Conservation (phyloP, 2,113 vertebrate species). For the Seriola quinqueradiata region DNA sequence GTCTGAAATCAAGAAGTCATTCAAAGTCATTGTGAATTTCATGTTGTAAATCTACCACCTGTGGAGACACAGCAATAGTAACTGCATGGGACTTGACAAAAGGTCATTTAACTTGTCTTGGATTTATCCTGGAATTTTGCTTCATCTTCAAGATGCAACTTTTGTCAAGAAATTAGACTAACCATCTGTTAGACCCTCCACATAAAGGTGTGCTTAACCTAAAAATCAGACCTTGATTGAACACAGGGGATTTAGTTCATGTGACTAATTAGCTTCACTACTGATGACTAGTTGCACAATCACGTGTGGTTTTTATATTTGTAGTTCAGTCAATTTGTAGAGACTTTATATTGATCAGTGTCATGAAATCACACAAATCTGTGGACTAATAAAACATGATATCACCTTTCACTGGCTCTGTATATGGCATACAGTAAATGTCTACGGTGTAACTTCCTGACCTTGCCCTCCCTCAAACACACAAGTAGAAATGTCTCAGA, state of each 20-base stretch:
- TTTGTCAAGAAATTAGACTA: too few species aligned
- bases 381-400: not conserved
- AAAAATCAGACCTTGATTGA: not conserved
- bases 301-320: not conserved
- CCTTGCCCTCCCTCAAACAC: not conserved
- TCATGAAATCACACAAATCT: not conserved
- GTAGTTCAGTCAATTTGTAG: not conserved
- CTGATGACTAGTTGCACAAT: not conserved
- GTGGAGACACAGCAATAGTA: too few species aligned
- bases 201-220: not conserved
- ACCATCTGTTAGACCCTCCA: too few species aligned
- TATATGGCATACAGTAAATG: not conserved
- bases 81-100: too few species aligned
- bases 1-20: too few species aligned
- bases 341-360: not conserved
- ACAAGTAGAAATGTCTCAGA: not conserved
- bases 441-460: not conserved
- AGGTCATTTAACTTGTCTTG: too few species aligned
- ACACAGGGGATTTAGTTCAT: not conserved
- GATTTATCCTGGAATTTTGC: too few species aligned
- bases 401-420: not conserved
- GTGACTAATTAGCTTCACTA: not conserved
- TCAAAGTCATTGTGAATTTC: too few species aligned
- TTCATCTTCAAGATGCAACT: too few species aligned
- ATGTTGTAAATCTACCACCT: too few species aligned